phyloP scores from a whole-genome alignment of 2,888 invertebrate species.

The Plebejus melissa region DNA sequence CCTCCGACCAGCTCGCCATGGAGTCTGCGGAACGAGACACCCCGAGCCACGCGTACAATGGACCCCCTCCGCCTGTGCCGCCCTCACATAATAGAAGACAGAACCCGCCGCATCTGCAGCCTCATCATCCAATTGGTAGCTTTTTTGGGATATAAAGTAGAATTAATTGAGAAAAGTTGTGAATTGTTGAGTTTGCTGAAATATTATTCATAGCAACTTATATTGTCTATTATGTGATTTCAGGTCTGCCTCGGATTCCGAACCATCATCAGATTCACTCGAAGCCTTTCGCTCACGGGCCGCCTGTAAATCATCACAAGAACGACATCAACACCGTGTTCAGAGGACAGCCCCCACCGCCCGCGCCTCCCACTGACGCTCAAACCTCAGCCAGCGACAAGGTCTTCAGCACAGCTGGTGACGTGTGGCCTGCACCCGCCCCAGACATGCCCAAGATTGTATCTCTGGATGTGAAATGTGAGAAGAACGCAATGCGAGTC shows the following conservation, averaged over 20 bases:
- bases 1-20: conserved; percentile 84
- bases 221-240: conserved; percentile 38
- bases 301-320: conserved; percentile 72
- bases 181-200: not conserved
- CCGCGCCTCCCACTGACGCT: conserved; percentile 65
- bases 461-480: conserved; percentile 95
- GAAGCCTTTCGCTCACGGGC: conserved; percentile 66
- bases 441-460: conserved; percentile 96
- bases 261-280: conserved; percentile 74
- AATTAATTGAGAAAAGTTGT: not conserved
- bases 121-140: conserved; percentile 67
- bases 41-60: conserved; percentile 73
- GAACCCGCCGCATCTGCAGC: conserved; percentile 83
- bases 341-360: conserved; percentile 83
- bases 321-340: conserved; percentile 80
- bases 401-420: conserved; percentile 81
- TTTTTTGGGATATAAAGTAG: not conserved
- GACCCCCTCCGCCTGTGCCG: conserved; percentile 78
- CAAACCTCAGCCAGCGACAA: conserved; percentile 80
- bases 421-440: conserved; percentile 91
- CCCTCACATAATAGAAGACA: conserved; percentile 87
- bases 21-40: conserved; percentile 84
- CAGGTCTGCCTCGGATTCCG: conserved; percentile 72
- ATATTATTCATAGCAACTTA: not conserved
- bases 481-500: conserved; percentile 95